Conservation (phyloP, 2,888 invertebrate species). For the Cataglyphis albicans region DNA sequence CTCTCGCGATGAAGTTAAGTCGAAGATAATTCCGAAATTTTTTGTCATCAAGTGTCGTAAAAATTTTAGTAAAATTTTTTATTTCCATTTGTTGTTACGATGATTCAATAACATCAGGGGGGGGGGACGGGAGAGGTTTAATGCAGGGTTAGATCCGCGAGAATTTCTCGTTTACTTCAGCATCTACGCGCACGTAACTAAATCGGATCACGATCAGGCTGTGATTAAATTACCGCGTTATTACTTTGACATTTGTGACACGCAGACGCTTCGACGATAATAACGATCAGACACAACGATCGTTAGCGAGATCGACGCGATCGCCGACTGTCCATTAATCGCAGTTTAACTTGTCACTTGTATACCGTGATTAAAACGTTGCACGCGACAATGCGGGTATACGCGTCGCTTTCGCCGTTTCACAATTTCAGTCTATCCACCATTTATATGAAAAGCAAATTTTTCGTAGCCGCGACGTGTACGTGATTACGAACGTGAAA, state of each 20-base stretch:
- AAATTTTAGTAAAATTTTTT: not conserved
- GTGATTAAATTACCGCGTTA: conserved; percentile 35
- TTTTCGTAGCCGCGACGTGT: not conserved
- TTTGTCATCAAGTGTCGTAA: not conserved
- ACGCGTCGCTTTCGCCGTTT: not conserved
- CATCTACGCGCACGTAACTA: not conserved
- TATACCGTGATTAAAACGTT: conserved; percentile 11
- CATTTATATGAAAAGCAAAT: not conserved
- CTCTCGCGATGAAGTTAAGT: not conserved
- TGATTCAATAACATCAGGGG: not conserved
- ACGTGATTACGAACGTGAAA: not conserved
- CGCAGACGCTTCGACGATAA: conserved; percentile 15
- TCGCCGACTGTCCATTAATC: not conserved
- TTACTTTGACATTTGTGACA: conserved; percentile 13
- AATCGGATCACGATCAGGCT: conserved; percentile 15
- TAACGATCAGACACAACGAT: conserved; percentile 25
- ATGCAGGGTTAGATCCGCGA: not conserved
- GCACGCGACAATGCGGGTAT: not conserved
- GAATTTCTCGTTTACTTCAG: not conserved
- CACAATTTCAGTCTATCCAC: not conserved
- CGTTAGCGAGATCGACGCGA: conserved; percentile 9
- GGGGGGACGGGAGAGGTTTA: too few relatives aligned
- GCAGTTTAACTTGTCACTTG: conserved; percentile 25
- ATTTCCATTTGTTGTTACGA: not conserved
- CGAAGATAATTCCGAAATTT: not conserved